Conservation (phyloP, 2,797 vertebrate species). For the Arnoldichthys spilopterus region DNA sequence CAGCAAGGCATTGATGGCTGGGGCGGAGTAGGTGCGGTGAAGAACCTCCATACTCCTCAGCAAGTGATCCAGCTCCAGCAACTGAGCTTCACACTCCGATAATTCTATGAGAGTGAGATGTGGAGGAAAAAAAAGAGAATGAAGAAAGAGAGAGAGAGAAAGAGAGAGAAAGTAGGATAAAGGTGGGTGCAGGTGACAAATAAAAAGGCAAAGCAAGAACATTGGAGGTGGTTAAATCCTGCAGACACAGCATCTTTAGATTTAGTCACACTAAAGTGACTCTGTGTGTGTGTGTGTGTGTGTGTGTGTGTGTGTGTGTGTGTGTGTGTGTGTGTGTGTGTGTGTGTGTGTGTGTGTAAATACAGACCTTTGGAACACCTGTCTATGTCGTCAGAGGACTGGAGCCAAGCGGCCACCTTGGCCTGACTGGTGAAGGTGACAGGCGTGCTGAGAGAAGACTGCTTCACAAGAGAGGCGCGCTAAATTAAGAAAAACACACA, state of each 20-base stretch:
- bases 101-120: conserved; percentile 79
- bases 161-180: neutral
- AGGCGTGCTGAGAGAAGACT: conserved; percentile 81
- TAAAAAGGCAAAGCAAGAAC: conserved; percentile 5
- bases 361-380: conserved; percentile 91
- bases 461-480: conserved; percentile 51
- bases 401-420: conserved; percentile 90
- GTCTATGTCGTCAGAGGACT: conserved; percentile 94
- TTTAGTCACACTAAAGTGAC: neutral
- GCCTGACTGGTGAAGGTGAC: conserved; percentile 84
- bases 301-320: neutral
- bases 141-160: conserved; percentile 1
- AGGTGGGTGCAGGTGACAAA: neutral
- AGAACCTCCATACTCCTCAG: conserved; percentile 96
- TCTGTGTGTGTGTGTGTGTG: conserved; percentile 4
- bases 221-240: conserved; percentile 18
- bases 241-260: conserved; percentile 7
- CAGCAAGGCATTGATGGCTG: conserved; percentile 89
- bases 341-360: neutral
- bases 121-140: neutral
- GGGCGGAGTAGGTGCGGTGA: conserved; percentile 95
- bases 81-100: conserved; percentile 86
- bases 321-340: conserved; percentile 18
- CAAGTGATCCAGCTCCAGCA: conserved; percentile 92
- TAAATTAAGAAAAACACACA: conserved; percentile 17